These are phyloP conservation scores for Trissolcus brochymenae DNA, from an alignment of 2,888 invertebrate species.

Conservation along the genomic window DNA sequence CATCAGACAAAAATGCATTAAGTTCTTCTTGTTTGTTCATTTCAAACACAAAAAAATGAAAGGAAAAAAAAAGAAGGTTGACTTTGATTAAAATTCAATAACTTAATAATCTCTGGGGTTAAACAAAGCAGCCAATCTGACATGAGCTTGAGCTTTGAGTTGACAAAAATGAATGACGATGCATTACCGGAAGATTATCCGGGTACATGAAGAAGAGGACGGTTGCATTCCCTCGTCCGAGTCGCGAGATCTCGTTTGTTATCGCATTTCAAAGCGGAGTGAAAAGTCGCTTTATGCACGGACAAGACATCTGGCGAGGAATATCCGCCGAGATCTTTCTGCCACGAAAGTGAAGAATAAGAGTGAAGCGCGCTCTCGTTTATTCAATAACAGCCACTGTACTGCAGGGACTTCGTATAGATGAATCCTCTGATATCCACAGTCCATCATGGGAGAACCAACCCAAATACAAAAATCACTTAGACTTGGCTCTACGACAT, in stretches of 20 bases:
- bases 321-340: conserved; percentile 40
- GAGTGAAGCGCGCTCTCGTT: conserved; percentile 31
- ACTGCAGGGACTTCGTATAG: conserved; percentile 8
- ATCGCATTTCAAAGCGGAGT: conserved; percentile 48
- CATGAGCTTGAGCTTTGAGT: conserved; percentile 22
- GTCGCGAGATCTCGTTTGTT: conserved; percentile 44
- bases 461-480: too few species aligned
- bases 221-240: conserved; percentile 11
- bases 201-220: conserved; percentile 24
- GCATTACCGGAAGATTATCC: conserved; percentile 46
- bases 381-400: conserved; percentile 50
- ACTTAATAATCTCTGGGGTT: conserved; percentile 2
- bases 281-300: conserved; percentile 53
- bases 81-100: not conserved
- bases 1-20: too few species aligned
- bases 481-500: too few species aligned
- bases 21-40: too few species aligned
- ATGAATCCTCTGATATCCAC: conserved; percentile 38
- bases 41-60: too few species aligned
- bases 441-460: conserved; percentile 2
- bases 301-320: conserved; percentile 52
- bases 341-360: conserved; percentile 28
- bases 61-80: not conserved
- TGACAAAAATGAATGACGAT: conserved; percentile 42
- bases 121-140: conserved; percentile 39